phyloP scores from a whole-genome alignment of 2,797 vertebrate species.

The Bradypus variegatus region DNA sequence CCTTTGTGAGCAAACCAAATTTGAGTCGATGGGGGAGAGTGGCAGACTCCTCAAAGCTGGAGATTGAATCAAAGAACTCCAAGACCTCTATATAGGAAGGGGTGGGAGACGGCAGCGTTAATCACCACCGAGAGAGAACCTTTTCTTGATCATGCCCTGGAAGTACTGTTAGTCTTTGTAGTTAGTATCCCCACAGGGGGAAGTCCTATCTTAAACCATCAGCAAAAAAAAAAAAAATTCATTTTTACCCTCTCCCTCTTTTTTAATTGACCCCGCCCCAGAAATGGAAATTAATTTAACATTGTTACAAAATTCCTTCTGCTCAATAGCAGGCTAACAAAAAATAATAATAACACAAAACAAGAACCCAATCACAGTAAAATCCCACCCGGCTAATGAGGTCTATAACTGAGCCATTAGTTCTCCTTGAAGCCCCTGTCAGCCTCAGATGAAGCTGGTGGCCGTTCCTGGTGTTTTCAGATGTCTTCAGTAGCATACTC shows the following conservation, averaged over 20 bases:
- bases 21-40: not conserved
- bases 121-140: not conserved
- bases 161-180: not conserved
- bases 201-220: slow-evolving; percentile 31
- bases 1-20: not conserved
- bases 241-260: not conserved
- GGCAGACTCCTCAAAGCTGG: not conserved
- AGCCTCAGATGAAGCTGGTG: slow-evolving; percentile 33
- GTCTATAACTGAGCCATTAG: slow-evolving; percentile 33
- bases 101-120: not conserved
- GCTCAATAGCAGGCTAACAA: not conserved
- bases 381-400: slow-evolving; percentile 40
- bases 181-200: not conserved
- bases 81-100: not conserved
- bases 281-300: slow-evolving; percentile 54
- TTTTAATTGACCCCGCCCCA: not conserved
- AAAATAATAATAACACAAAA: not conserved
- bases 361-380: not conserved
- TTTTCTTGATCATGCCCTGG: not conserved
- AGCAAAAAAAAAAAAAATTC: slow-evolving; percentile 43
- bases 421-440: slow-evolving; percentile 38
- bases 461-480: not conserved
- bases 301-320: slow-evolving; percentile 40
- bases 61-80: not conserved
- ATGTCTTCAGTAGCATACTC: not conserved